Percentiles rank a stretch among this genome's conserved stretches.
Evolutionary conservation across 1,140 invertebrate genomes (phyloP).

Genomic region (Argopecten irradians): DNA sequence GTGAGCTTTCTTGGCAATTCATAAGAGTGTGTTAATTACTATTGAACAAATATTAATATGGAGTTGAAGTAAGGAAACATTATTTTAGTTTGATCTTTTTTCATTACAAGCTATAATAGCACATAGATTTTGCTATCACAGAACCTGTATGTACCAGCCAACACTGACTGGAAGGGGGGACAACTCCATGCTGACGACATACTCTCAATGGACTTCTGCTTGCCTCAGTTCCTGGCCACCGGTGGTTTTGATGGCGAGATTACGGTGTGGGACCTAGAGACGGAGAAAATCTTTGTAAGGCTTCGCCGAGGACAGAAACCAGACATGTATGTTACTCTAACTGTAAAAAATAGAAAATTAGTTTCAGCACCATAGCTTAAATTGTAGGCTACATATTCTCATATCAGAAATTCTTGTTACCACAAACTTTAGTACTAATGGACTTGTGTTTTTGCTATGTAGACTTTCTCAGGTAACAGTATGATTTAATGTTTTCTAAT

Average conservation of each 20-base stretch:
- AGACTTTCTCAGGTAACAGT: too few relatives aligned
- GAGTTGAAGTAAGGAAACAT: too few relatives aligned
- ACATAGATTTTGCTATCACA: constrained; percentile 46
- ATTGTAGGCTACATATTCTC: too few relatives aligned
- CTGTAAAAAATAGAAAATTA: too few relatives aligned
- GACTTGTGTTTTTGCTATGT: too few relatives aligned
- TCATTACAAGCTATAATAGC: background rate
- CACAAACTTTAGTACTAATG: too few relatives aligned
- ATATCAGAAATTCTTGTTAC: too few relatives aligned
- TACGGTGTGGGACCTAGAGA: constrained; percentile 75
- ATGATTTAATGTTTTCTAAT: background rate
- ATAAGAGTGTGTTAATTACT: too few relatives aligned
- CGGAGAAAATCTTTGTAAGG: constrained; percentile 70
- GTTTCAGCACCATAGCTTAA: too few relatives aligned
- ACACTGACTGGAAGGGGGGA: constrained; percentile 72
- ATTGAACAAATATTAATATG: too few relatives aligned
- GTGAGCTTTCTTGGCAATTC: too few relatives aligned
- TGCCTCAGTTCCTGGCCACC: constrained; percentile 73
- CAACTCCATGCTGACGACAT: constrained; percentile 76
- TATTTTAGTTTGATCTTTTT: background rate
- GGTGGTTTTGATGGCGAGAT: constrained; percentile 75
- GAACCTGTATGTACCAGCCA: constrained; percentile 72
- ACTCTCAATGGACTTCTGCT: constrained; percentile 67
- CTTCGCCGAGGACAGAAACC: constrained; percentile 67
- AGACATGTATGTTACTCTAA: constrained; percentile 62